A percentile compares a stretch with the other conserved stretches of the same genome.
These are phyloP conservation scores for Hylaeus anthracinus DNA, from an alignment of 1,140 invertebrate species.

Conservation along the genomic window DNA sequence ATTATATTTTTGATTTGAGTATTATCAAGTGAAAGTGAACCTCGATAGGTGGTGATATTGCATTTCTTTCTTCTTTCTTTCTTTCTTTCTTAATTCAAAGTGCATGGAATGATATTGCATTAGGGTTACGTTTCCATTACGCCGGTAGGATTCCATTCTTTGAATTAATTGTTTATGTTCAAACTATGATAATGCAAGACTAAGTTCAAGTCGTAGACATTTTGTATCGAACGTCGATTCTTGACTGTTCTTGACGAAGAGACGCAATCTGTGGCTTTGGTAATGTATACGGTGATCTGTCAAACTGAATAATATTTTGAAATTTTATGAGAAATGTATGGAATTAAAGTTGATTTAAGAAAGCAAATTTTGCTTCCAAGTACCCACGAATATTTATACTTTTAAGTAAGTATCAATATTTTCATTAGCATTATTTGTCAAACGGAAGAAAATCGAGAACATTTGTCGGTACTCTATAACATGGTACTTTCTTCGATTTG, in stretches of 20 bases:
- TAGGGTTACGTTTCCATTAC: background rate
- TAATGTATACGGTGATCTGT: conserved; percentile 12
- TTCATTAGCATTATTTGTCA: background rate
- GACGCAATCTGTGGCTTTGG: conserved; percentile 12
- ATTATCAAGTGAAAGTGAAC: background rate
- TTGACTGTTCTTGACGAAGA: conserved; percentile 18
- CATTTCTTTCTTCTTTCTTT: too few species aligned
- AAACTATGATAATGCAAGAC: conserved; percentile 6
- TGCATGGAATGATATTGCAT: background rate
- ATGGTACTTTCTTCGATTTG: background rate
- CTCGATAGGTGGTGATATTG: background rate
- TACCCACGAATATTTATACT: background rate
- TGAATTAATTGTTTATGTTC: conserved; percentile 24
- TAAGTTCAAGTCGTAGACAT: conserved; percentile 37
- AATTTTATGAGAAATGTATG: conserved; percentile 11
- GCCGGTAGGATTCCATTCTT: conserved; percentile 3
- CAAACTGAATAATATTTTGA: background rate
- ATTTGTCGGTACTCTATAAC: background rate
- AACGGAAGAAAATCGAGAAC: background rate
- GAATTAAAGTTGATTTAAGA: background rate
- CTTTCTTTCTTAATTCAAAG: too few species aligned
- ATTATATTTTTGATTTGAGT: background rate
- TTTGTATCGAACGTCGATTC: conserved; percentile 48
- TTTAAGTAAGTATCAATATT: conserved; percentile 28
- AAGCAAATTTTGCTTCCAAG: conserved; percentile 14